Conservation (phyloP, 2,888 invertebrate species). For the Calameuta filiformis region DNA sequence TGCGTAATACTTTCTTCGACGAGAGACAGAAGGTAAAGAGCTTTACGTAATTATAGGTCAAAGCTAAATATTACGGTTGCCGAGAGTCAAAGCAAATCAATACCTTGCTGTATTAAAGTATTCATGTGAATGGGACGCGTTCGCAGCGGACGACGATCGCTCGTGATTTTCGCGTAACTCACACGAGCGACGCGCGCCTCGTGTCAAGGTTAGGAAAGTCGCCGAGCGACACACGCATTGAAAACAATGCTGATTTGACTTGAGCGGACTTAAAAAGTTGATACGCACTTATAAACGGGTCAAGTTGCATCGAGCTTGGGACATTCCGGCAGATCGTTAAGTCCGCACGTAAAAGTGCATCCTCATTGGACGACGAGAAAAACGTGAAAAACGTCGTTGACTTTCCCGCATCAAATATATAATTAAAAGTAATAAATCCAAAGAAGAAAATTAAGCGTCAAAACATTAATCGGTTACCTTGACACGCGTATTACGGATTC, state of each 20-base stretch:
- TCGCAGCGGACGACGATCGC: neutral
- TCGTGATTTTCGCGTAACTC: neutral
- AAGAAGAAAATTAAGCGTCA: neutral
- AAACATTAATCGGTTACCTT: neutral
- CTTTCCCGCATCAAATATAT: neutral
- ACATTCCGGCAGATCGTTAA: neutral
- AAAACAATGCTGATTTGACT: neutral
- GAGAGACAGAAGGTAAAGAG: neutral
- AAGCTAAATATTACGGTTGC: neutral
- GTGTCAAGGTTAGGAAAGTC: neutral
- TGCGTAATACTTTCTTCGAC: neutral
- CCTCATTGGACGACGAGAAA: accelerated
- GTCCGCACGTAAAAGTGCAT: neutral
- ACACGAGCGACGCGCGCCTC: neutral
- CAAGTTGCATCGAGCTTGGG: neutral
- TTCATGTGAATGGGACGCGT: neutral
- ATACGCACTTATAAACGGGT: neutral
- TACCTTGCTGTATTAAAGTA: neutral
- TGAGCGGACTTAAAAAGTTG: neutral
- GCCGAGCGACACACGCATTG: neutral
- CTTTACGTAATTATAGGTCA: neutral
- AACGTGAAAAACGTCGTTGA: neutral
- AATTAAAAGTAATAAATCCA: neutral
- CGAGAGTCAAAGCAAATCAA: neutral
- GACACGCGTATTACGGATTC: neutral